Evolutionary conservation across 2,888 invertebrate species (phyloP), one percentile per base, ranked within the genome.

Genomic region (Apodemia mormo): DNA sequence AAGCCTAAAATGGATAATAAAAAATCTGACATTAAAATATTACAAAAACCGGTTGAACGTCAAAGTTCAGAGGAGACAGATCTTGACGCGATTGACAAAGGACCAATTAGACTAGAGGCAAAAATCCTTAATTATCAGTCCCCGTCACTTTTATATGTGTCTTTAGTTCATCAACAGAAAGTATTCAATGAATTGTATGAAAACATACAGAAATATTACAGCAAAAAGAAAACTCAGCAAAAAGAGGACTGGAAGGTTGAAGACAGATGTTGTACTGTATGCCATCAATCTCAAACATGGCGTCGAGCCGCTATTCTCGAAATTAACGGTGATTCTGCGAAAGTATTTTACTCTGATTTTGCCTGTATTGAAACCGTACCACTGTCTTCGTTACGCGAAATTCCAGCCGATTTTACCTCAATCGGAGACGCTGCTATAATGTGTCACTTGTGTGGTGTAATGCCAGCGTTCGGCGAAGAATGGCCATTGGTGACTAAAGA

Each of bases 401-500:
- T 96, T 5, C 81, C 92, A 12, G 77, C 86, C 0, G 83, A 92
- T 9, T 96, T 96, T 73, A 80, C 84, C 8, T 81, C 84, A 0
- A 83, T 94, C 0, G 93, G 94, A 0, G 94, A 95, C 71, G 94
- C 95, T 0, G 95, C 95, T 0, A 89, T 95, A 33, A 94, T 94
- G 75, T 96, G 97, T 73, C 95, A 96, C 80, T 82, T 98, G 67
- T 94, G 94, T 1, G 96, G 96, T 30, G 94, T 97, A 10, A 85
- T 90, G 37, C 96, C 97, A 0, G 96, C 96, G 0, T 96, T 96
- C 0, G 95, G 94, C 0, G 90, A 93, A 0, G 92, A 91, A 37
- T 96, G 96, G 96, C 94, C 95, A 0, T 88, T 90, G 0, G 79
- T 94, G 0, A 94, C 96, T 0, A 94, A 94, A 43, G 94, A 96